Base-by-base conservation (phyloP, 2,797 vertebrate genomes). In the Acropternis orthonyx region DNA sequence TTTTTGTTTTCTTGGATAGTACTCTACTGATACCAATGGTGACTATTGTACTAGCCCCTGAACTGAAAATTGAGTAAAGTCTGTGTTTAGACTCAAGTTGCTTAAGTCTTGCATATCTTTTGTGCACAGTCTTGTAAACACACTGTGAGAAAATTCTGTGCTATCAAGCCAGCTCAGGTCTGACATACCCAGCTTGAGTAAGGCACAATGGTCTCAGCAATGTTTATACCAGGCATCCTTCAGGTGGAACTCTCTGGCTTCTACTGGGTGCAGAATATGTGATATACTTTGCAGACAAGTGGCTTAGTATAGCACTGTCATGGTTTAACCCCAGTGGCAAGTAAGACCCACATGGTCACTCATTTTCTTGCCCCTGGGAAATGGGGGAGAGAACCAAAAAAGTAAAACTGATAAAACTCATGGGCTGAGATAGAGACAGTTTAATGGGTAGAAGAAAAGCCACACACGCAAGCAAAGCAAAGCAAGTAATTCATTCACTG, bases 381-480 rank as follows among this genome's bases (percentile, higher is more conserved):
- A 71, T 58, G 1, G 2, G 12, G 18, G 9, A 65, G n/a, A 51
- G n/a, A 76, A 34, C 26, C 18, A 46, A 39, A 63, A 28, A 5
- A 56, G 6, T 19, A 37, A n/a, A 76, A 46, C 9, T 1, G 2
- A 56, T 36, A 30, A 71, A 76, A 30, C 20, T 39, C 0, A 0
- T 22, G 20, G 17, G 20, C 27, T 71, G 58, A 71, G 21, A 39
- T 52, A 34, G 63, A 71, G 28, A 39, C 6, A 65, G 43, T 44
- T 76, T 56, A 37, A 52, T 34, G 44, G 24, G 26, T 14, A 34
- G 65, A 52, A 15, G 44, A 71, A 52, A 89, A 77, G 17, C 21
- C 1, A 1, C n/a, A 28, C 34, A 41, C 37, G 30, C 28, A 44
- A 34, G 14, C 30, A 65, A 83, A 44, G 32, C 46, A 69, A 56